Percentiles rank a stretch among this genome's conserved stretches.
These are phyloP conservation scores for Rhagoletis zephyria DNA, from an alignment of 1,140 invertebrate species.

Conservation along the genomic window DNA sequence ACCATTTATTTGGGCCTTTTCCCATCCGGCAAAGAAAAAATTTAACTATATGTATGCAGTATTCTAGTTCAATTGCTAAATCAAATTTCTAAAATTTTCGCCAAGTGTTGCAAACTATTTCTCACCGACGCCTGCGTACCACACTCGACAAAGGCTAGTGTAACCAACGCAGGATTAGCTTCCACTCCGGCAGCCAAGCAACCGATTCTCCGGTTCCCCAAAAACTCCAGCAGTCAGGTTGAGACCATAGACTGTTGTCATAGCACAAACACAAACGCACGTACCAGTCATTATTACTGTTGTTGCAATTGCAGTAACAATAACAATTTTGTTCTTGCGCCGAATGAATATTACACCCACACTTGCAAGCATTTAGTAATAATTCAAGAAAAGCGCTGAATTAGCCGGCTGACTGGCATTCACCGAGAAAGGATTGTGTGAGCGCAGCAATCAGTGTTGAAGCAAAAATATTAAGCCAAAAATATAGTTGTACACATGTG, in stretches of 20 bases:
- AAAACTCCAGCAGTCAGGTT: not conserved
- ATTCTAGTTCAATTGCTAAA: too few relatives aligned
- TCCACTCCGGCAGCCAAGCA: not conserved
- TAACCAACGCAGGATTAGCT: slow-evolving; percentile 1
- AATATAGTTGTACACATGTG: not conserved
- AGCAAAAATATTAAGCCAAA: not conserved
- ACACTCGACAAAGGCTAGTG: not conserved
- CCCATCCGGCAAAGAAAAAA: too few relatives aligned
- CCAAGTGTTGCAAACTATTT: not conserved
- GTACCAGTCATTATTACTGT: not conserved
- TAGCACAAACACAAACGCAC: not conserved
- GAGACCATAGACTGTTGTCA: not conserved
- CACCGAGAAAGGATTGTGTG: not conserved
- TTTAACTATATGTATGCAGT: too few relatives aligned
- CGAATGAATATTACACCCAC: not conserved
- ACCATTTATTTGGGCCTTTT: too few relatives aligned
- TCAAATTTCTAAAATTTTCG: not conserved
- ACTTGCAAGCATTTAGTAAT: not conserved
- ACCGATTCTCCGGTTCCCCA: not conserved
- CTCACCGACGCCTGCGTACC: too few relatives aligned
- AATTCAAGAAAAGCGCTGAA: slow-evolving; percentile 52
- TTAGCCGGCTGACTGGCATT: slow-evolving; percentile 12
- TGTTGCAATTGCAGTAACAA: not conserved
- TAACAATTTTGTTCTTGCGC: not conserved
- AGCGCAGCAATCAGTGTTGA: not conserved